These are phyloP conservation scores for Chitala chitala DNA, from an alignment of 2,113 vertebrate species.

Conservation along the genomic window DNA sequence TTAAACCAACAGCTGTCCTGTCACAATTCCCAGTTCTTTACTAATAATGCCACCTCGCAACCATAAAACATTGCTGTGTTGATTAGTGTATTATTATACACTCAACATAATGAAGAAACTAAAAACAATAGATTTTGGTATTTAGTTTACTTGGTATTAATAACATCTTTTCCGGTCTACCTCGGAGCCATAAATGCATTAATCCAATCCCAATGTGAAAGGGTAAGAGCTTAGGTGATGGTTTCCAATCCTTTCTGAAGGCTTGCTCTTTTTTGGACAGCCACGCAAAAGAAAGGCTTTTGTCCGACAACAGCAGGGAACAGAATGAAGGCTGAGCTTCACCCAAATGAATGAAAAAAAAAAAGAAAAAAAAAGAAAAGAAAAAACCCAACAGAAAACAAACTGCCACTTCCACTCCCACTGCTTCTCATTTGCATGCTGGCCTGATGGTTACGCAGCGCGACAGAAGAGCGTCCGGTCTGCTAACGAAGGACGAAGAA, in stretches of 20 bases:
- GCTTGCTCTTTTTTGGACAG: neutral
- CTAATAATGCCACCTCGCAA: no score
- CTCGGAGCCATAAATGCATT: no score
- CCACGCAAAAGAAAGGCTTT: neutral
- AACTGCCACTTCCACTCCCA: neutral
- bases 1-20: no score
- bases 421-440: neutral
- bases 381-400: neutral
- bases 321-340: neutral
- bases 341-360: neutral
- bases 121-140: no score
- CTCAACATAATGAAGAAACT: no score
- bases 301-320: neutral
- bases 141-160: no score
- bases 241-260: neutral
- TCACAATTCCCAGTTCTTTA: no score
- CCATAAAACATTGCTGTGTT: no score
- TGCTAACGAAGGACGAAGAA: neutral
- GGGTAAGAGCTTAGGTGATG: neutral
- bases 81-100: no score
- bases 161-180: no score
- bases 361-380: no score
- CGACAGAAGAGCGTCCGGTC: no score
- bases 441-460: neutral
- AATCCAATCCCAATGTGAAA: neutral